Evolutionary conservation across 2,113 vertebrate species (phyloP).

Genomic region (Onychostoma macrolepis): DNA sequence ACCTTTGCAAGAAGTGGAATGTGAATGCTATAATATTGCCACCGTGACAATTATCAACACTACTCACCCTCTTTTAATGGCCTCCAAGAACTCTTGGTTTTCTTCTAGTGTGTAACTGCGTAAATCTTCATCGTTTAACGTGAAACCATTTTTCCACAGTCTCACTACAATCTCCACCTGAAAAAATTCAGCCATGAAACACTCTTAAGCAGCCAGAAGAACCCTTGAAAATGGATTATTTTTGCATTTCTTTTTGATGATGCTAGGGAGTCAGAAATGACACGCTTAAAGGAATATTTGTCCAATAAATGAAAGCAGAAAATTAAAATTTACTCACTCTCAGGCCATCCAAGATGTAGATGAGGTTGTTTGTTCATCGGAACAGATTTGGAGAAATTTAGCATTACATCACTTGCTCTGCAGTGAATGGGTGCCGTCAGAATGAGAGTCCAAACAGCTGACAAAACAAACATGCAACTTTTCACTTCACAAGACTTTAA

Average conservation of each 20-base stretch:
- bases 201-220: background rate
- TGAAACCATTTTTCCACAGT: conserved; percentile 96
- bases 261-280: background rate
- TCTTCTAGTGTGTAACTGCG: conserved; percentile 83
- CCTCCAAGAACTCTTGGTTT: conserved; percentile 91
- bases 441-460: background rate
- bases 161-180: conserved; percentile 92
- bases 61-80: conserved; percentile 88
- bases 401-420: too few relatives aligned
- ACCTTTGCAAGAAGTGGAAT: background rate
- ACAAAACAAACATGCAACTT: background rate
- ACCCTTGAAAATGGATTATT: background rate
- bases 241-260: background rate
- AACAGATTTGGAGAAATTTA: background rate
- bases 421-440: background rate
- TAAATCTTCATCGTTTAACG: conserved; percentile 87
- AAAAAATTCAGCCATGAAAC: conserved; percentile 2
- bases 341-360: background rate
- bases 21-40: background rate
- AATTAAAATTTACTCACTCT: background rate
- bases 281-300: background rate
- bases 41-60: background rate
- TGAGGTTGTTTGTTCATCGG: too few relatives aligned
- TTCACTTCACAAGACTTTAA: background rate
- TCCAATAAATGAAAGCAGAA: background rate